Conservation (phyloP, 2,797 vertebrate genomes). For the Gobio occitaniae region DNA sequence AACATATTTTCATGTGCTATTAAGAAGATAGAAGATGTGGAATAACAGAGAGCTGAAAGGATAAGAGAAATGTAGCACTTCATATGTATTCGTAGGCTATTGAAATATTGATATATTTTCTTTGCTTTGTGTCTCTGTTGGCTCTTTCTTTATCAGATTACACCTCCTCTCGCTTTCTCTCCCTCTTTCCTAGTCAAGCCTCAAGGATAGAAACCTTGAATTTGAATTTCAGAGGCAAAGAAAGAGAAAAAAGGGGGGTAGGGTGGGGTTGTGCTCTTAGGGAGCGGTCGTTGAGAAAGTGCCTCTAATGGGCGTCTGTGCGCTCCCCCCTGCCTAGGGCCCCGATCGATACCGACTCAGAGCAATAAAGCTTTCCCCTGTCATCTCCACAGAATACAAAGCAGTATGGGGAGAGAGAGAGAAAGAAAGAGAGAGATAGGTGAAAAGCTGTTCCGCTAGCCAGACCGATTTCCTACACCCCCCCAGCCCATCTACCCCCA, state of each 20-base stretch:
- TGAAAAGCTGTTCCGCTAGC: constrained; percentile 87
- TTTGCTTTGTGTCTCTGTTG: constrained; percentile 74
- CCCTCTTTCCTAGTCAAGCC: constrained; percentile 61
- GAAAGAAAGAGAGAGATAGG: constrained; percentile 69
- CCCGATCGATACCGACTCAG: constrained; percentile 93
- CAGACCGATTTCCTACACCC: constrained; percentile 85
- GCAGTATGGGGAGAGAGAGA: constrained; percentile 71
- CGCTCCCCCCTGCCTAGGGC: constrained; percentile 82
- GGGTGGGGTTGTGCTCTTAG: constrained; percentile 54
- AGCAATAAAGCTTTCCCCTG: constrained; percentile 97
- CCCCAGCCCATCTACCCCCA: constrained; percentile 66
- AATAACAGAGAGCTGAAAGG: constrained; percentile 36
- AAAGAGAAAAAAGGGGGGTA: constrained; percentile 24
- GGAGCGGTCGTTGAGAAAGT: constrained; percentile 80
- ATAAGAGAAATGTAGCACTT: constrained; percentile 47
- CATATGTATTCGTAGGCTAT: constrained; percentile 32
- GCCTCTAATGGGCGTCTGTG: constrained; percentile 76
- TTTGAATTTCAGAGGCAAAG: constrained; percentile 79
- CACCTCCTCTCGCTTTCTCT: constrained; percentile 70
- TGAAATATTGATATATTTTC: constrained; percentile 64
- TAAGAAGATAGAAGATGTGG: constrained; percentile 34
- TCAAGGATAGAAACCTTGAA: constrained; percentile 79
- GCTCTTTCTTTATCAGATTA: constrained; percentile 76
- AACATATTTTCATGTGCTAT: constrained; percentile 19
- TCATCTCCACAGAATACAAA: constrained; percentile 95